These are phyloP conservation scores for Lophius piscatorius DNA, from an alignment of 2,113 vertebrate genomes.

Conservation along the genomic window DNA sequence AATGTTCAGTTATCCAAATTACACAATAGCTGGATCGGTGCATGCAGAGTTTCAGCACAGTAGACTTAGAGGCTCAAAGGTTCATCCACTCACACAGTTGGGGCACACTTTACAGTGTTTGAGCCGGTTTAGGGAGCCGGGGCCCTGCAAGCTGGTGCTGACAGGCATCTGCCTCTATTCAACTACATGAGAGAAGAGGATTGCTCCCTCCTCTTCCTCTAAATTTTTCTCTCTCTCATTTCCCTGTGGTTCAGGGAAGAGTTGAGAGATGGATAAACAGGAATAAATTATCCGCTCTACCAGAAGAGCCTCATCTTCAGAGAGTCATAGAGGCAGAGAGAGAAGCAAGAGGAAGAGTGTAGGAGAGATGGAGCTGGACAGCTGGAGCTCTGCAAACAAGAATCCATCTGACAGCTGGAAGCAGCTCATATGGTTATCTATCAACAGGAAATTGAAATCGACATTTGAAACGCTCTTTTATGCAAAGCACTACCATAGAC, in stretches of 20 bases:
- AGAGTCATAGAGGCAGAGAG: slow-evolving; percentile 22
- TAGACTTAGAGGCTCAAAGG: slow-evolving; percentile 15
- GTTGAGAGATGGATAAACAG: slow-evolving; percentile 64
- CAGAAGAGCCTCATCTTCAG: slow-evolving; percentile 19
- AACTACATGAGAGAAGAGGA: slow-evolving; percentile 61
- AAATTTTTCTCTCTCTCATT: slow-evolving; percentile 40
- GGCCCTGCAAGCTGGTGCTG: slow-evolving; percentile 55
- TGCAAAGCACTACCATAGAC: slow-evolving; percentile 41
- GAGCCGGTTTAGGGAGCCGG: slow-evolving; percentile 45
- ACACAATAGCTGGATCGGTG: no score
- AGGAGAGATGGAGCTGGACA: slow-evolving; percentile 52
- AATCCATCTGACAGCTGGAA: slow-evolving; percentile 59
- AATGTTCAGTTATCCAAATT: no score
- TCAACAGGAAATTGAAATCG: slow-evolving; percentile 45
- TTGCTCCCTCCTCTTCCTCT: slow-evolving; percentile 28
- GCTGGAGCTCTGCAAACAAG: slow-evolving; percentile 55
- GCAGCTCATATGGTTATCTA: slow-evolving; percentile 47
- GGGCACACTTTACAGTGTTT: slow-evolving; percentile 13
- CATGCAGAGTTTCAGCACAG: slow-evolving; percentile 17
- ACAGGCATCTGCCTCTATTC: slow-evolving; percentile 58
- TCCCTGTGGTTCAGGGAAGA: slow-evolving; percentile 46
- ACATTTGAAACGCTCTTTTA: slow-evolving; percentile 36
- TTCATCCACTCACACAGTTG: slow-evolving; percentile 1
- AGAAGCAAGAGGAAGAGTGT: slow-evolving; percentile 28
- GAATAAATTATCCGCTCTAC: slow-evolving; percentile 62